Percentiles rank a stretch among this genome's conserved stretches.
phyloP scores from a whole-genome alignment of 2,113 vertebrate species.

The Prochilodus magdalenae region DNA sequence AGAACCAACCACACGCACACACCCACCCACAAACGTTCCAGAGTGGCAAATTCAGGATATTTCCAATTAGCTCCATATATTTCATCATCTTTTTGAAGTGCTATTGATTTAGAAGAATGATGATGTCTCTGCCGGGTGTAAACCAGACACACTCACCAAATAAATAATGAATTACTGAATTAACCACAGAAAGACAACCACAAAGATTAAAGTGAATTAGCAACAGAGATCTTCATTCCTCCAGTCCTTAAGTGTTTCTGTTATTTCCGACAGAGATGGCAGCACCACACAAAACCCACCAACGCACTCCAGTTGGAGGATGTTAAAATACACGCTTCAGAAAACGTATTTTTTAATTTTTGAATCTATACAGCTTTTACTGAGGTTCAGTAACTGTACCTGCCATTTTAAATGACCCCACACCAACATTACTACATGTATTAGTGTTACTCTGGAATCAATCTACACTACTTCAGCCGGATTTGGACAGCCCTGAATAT shows the following conservation, averaged over 20 bases:
- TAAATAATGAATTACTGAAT: too few species aligned
- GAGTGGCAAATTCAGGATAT: not conserved
- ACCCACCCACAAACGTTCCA: not conserved
- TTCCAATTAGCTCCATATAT: constrained; percentile 9
- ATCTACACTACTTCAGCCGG: too few species aligned
- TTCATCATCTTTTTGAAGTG: constrained; percentile 26
- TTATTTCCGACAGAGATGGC: not conserved
- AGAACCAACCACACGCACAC: not conserved
- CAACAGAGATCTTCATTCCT: not conserved
- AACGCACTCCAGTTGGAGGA: constrained; percentile 12
- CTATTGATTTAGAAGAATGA: constrained; percentile 11
- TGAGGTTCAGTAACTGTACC: too few species aligned
- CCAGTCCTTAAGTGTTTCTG: not conserved
- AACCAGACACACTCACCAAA: constrained; percentile 10
- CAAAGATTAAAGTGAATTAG: not conserved
- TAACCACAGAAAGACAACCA: not conserved
- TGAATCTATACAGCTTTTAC: too few species aligned
- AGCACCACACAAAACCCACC: not conserved
- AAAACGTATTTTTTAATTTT: too few species aligned
- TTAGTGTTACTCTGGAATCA: too few species aligned
- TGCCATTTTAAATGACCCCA: too few species aligned
- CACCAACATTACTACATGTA: not conserved
- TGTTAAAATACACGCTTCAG: not conserved
- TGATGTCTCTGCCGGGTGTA: not conserved
- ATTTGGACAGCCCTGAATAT: too few species aligned